Evolutionary conservation across 53 echinoderm and acorn worm genomes (phyloP).

Genomic region (Holothuria scabra): DNA sequence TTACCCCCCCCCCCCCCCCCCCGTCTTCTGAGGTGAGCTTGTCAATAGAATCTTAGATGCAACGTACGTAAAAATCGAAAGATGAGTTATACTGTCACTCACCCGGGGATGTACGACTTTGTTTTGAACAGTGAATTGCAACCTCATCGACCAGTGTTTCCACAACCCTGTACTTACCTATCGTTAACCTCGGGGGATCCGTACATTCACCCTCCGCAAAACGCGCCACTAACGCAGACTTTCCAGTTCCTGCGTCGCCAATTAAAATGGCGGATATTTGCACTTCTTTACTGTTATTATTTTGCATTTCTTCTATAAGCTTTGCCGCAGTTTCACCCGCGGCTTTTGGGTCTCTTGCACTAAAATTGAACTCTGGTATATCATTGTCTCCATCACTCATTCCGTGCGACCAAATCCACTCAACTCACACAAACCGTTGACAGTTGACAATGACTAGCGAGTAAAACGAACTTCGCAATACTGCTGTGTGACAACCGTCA

Average conservation of each 20-base stretch:
- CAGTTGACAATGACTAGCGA: too few relatives aligned
- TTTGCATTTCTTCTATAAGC: slow-evolving; percentile 40
- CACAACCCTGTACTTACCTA: slow-evolving; percentile 54
- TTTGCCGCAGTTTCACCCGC: slow-evolving; percentile 46
- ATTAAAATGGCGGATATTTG: slow-evolving; percentile 82
- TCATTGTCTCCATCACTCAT: slow-evolving; percentile 43
- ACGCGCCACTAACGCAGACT: slow-evolving; percentile 76
- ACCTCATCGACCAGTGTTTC: too few relatives aligned
- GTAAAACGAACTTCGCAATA: too few relatives aligned
- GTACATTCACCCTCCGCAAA: slow-evolving; percentile 69
- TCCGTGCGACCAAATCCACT: neutral
- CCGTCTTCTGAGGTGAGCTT: too few relatives aligned
- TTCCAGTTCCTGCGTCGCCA: slow-evolving; percentile 83
- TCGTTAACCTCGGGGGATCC: slow-evolving; percentile 64
- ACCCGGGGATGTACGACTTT: too few relatives aligned
- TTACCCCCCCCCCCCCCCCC: too few relatives aligned
- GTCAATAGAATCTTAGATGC: too few relatives aligned
- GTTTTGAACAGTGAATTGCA: too few relatives aligned
- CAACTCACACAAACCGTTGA: too few relatives aligned
- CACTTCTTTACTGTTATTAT: slow-evolving; percentile 54
- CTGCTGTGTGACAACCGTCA: too few relatives aligned
- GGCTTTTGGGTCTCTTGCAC: slow-evolving; percentile 42
- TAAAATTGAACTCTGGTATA: slow-evolving; percentile 31
- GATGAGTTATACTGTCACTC: too few relatives aligned
- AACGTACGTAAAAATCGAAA: too few relatives aligned